A percentile compares a stretch with the other conserved stretches of the same genome.
These are phyloP conservation scores for Delichon dasypus DNA, from an alignment of 2,797 vertebrate species.

Conservation along the genomic window DNA sequence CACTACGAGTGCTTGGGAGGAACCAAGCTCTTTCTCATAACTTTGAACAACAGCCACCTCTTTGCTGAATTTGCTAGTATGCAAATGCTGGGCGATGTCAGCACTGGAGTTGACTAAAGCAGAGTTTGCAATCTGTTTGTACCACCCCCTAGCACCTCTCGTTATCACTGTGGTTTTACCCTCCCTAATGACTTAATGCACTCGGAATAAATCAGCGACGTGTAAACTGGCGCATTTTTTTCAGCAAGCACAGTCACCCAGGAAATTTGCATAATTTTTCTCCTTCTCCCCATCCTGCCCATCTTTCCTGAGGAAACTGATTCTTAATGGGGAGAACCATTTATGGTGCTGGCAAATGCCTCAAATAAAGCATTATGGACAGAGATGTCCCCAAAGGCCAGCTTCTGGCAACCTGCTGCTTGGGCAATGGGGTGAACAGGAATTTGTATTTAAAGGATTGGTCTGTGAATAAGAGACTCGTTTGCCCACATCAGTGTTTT, in stretches of 20 bases:
- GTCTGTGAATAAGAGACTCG: not conserved
- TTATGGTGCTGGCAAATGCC: not conserved
- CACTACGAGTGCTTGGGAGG: accelerated
- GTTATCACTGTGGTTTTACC: constrained; percentile 4
- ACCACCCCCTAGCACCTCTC: not conserved
- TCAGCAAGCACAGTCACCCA: not conserved
- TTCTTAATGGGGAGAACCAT: not conserved
- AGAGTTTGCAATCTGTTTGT: not conserved
- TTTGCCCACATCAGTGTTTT: not conserved
- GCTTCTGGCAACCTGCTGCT: not conserved
- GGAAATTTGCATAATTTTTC: not conserved
- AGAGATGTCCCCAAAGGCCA: not conserved
- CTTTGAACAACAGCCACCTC: not conserved
- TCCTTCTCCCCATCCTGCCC: not conserved
- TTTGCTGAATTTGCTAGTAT: not conserved
- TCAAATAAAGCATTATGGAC: not conserved
- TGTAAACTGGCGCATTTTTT: not conserved
- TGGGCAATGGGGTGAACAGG: not conserved
- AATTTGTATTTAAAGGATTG: not conserved
- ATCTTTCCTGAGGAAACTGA: not conserved
- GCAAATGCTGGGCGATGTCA: not conserved
- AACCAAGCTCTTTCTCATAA: not conserved
- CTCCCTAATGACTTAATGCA: not conserved
- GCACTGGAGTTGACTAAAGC: not conserved
- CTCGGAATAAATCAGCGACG: not conserved